phyloP scores from a whole-genome alignment of 1,140 invertebrate genomes.

The Caenorhabditis briggsae region DNA sequence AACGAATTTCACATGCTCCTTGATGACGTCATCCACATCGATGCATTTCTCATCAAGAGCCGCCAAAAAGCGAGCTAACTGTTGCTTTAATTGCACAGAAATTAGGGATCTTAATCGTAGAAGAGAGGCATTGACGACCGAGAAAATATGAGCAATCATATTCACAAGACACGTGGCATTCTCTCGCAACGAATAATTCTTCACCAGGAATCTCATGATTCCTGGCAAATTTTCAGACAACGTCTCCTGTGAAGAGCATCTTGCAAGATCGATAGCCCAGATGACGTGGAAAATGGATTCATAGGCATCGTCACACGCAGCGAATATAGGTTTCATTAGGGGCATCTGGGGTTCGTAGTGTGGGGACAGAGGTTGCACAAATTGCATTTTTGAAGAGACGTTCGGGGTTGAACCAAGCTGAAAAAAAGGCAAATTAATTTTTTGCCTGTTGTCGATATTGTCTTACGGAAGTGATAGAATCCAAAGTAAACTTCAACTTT shows the following conservation, averaged over 20 bases:
- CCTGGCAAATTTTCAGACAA: neutral
- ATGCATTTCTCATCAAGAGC: constrained; percentile 37
- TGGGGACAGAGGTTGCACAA: constrained; percentile 17
- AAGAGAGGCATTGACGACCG: neutral
- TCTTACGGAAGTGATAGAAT: constrained; percentile 47
- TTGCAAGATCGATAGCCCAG: constrained; percentile 43
- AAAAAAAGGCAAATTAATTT: neutral
- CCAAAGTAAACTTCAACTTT: constrained; percentile 32
- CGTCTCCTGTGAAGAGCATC: neutral
- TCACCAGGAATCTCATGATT: neutral
- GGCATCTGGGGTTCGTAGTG: constrained; percentile 26
- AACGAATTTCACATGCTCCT: neutral
- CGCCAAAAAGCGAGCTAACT: neutral
- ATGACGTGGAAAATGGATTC: constrained; percentile 52
- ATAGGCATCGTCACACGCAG: constrained; percentile 9
- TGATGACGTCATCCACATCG: constrained; percentile 24
- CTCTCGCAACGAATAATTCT: constrained; percentile 14
- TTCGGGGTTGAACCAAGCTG: constrained; percentile 17
- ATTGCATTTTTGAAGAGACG: constrained; percentile 45
- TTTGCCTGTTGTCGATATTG: neutral
- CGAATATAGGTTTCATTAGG: constrained; percentile 11
- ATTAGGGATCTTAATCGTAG: neutral
- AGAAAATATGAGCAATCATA: constrained; percentile 10
- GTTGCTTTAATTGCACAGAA: neutral
- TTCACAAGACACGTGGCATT: constrained; percentile 32